These are phyloP conservation scores for Spialia ferax DNA, from an alignment of 2,888 invertebrate species.

Conservation along the genomic window DNA sequence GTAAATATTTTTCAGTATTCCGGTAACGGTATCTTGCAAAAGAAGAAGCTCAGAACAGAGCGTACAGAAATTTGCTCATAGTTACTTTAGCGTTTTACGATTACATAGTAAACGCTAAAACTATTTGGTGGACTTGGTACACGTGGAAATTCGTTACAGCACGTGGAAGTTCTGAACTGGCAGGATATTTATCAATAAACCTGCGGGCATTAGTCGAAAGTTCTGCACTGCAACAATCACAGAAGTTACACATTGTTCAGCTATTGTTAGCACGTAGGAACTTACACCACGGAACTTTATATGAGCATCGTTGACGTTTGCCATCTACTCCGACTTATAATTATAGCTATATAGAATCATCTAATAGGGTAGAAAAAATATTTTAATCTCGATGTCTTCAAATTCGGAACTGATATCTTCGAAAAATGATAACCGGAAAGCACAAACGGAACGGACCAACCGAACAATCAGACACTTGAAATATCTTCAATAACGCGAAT, in stretches of 20 bases:
- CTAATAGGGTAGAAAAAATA: neutral
- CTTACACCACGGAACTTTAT: constrained; percentile 69
- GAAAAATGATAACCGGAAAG: constrained; percentile 17
- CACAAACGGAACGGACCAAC: constrained; percentile 41
- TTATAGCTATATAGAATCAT: neutral
- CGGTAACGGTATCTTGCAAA: neutral
- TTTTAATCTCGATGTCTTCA: neutral
- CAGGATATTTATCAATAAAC: constrained; percentile 60
- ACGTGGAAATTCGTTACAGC: constrained; percentile 39
- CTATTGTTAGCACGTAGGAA: constrained; percentile 59
- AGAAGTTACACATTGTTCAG: constrained; percentile 63
- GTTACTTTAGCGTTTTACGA: neutral
- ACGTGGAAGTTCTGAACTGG: constrained; percentile 49
- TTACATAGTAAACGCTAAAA: neutral
- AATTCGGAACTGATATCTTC: neutral
- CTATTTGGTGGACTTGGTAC: constrained; percentile 9
- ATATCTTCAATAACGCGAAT: constrained; percentile 65
- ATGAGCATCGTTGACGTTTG: constrained; percentile 48
- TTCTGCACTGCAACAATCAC: constrained; percentile 54
- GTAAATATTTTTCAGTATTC: constrained; percentile 20
- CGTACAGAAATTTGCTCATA: neutral
- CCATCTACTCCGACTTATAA: neutral
- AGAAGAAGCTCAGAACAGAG: neutral
- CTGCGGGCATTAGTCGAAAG: constrained; percentile 53
- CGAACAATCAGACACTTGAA: constrained; percentile 54